Evolutionary conservation across 2,797 vertebrate genomes (phyloP), one percentile per base, ranked within the genome.

Genomic region (Cyprinodon diabolis): DNA sequence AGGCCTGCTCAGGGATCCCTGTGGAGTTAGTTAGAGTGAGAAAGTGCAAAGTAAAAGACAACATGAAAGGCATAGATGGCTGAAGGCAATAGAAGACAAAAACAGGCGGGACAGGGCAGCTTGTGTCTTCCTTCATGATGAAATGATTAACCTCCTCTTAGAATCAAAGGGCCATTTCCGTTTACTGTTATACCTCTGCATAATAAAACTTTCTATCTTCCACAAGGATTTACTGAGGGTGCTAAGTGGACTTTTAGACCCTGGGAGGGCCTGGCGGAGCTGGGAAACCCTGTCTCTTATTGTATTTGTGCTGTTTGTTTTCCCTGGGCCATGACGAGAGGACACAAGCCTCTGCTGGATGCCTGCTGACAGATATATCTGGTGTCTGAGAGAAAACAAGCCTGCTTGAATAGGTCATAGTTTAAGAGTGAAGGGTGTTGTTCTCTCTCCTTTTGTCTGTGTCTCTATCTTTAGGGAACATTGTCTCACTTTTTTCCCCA

Each of bases 221-320:
- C 17, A 48, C 15, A 23, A 52, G 25, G 63, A 35, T 76, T 66
- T 54, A 68, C 21, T 48, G 79, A 30, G 67, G 54, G 63, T 47
- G 21, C n/a, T 56, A 73, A 75, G 63, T 69, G 68, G 76, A 88
- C 87, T 84, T 89, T 90, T 89, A 85, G 82, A 86, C 88, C 77
- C 17, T 51, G 69, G 15, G 75, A 45, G 21, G n/a, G 68, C 70
- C 70, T 54, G 43, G 15, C 71, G 69, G 56, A 57, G 55, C 71
- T 66, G 60, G 79, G 30, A 72, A 78, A 69, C 43, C 71, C 30
- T 58, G 30, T 85, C 58, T 72, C 62, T 58, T 58, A 48, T 75
- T 80, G 56, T 81, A 58, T 80, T n/a, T 62, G 58, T 71, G 66
- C 69, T 71, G 57, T 74, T 68, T 69, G 63, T 75, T 81, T 79